phyloP scores from a whole-genome alignment of 2,113 vertebrate genomes.

The Pelecanus crispus region DNA sequence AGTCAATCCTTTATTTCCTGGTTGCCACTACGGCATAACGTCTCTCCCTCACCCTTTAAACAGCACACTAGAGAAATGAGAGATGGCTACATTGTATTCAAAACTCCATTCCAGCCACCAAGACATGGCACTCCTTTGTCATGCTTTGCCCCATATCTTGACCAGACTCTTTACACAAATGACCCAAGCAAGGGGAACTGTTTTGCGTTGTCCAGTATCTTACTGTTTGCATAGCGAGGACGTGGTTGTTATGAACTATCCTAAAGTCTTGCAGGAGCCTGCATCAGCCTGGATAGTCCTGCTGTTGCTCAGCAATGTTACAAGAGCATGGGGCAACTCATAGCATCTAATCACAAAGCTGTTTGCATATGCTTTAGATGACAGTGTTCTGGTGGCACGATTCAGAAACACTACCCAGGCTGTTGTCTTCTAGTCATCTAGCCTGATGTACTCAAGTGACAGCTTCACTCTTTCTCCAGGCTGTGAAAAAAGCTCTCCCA shows the following conservation, averaged over 20 bases:
- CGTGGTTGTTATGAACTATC: background rate
- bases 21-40: background rate
- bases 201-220: background rate
- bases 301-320: background rate
- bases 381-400: background rate
- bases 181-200: background rate
- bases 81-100: background rate
- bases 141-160: background rate
- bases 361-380: background rate
- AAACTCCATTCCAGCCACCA: background rate
- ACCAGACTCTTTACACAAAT: background rate
- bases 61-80: background rate
- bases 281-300: background rate
- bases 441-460: background rate
- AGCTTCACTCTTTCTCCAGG: background rate
- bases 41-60: background rate
- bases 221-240: background rate
- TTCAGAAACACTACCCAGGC: background rate
- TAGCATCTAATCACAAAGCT: background rate
- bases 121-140: background rate
- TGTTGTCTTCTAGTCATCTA: background rate
- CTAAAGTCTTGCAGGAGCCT: background rate
- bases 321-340: background rate
- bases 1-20: background rate
- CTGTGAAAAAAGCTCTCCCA: background rate